Base-by-base conservation (phyloP, 1,140 invertebrate species). In the Caenorhabditis tropicalis region DNA sequence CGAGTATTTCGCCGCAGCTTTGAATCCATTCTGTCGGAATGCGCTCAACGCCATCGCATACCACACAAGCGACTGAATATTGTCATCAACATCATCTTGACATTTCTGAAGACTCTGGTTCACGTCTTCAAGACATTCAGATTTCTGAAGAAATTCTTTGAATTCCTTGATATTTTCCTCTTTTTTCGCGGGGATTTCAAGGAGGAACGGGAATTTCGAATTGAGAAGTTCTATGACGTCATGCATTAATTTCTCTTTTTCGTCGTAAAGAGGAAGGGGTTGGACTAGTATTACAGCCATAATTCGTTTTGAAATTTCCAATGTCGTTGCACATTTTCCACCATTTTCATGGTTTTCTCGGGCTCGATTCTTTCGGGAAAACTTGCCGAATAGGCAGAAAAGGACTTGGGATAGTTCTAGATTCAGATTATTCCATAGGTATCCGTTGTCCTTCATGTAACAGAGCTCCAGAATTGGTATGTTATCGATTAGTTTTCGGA, bases 311-410 rank as follows among this genome's bases (percentile, higher is more conserved):
- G 33, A 33, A 43, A 46, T 46, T 1, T 74, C 65, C 1, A n/a
- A 36, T 24, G 65, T 74, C n/a, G 36, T n/a, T 24, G 3, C 65
- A 31, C 33, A 43, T 31, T 46, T 74, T n/a, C 65, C 65, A 9
- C 65, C 65, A n/a, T 74, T 74, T 46, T 74, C 65, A 43, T 74
- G 65, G 24, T 74, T 31, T 16, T 74, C 65, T 46, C 36, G 33
- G 3, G 65, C 65, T 24, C 65, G 2, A 7, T 12, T 5, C 10
- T 74, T 74, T 74, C 65, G 5, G 1, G 27, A 31, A 24, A 24
- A 74, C 9, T 74, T 74, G 4, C 65, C 65, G 6, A 33, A 74
- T 2, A 74, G 19, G 12, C 65, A 74, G 21, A 74, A 74, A 21
- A 74, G 36, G 2, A 74, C n/a, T 74, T 74, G 65, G 24, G 65